Percentiles rank a stretch among this genome's conserved stretches.
These are phyloP conservation scores for Drosophila limbata DNA, from an alignment of 2,888 invertebrate genomes.

Conservation along the genomic window DNA sequence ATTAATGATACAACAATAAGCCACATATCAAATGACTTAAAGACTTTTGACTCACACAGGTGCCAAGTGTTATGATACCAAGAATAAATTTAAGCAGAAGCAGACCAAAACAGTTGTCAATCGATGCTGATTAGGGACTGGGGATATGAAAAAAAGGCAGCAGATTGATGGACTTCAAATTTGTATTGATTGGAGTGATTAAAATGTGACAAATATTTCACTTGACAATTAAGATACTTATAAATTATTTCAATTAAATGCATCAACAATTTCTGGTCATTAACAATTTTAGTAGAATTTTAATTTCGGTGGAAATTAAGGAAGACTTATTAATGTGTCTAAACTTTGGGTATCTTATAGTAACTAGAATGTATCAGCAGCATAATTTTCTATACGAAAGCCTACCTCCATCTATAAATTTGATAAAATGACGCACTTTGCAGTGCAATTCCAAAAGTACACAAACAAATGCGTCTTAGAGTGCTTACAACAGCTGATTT, in stretches of 20 bases:
- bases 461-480: conserved; percentile 28
- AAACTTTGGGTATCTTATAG: background rate
- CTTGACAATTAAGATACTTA: background rate
- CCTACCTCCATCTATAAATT: background rate
- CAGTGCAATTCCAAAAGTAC: conserved; percentile 6
- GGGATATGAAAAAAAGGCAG: background rate
- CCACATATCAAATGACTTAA: conserved; percentile 51
- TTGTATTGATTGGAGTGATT: background rate
- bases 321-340: background rate
- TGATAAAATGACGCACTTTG: background rate
- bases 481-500: conserved; percentile 1
- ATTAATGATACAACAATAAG: conserved; percentile 51
- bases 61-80: conserved; percentile 10
- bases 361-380: background rate
- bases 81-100: background rate
- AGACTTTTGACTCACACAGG: conserved; percentile 50
- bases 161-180: conserved; percentile 10
- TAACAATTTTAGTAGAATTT: too few relatives aligned
- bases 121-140: conserved; percentile 27
- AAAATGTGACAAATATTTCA: background rate
- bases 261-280: too few relatives aligned
- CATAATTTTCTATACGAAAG: background rate
- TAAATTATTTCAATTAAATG: background rate
- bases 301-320: too few relatives aligned
- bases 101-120: conserved; percentile 13